Base-by-base conservation (phyloP, 2,113 vertebrate genomes). In the Trachemys scripta region DNA sequence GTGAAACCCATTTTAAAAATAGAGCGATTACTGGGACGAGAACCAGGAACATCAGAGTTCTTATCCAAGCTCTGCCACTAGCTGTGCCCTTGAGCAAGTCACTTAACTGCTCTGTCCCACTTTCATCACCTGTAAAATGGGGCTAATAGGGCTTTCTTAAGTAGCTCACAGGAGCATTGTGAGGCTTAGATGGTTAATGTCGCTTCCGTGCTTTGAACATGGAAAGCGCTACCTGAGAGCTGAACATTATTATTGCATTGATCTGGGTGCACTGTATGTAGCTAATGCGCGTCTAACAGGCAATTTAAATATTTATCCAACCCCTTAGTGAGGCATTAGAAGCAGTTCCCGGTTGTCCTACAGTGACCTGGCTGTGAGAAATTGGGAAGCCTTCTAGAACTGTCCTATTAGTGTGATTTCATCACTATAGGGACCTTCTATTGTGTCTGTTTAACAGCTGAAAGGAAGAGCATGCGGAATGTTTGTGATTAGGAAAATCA, bases 401-500 rank as follows among this genome's bases (percentile, higher is more conserved):
- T 87, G 25, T 75, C 27, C 81, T 84, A 81, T 47, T 78, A 0
- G 0, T 0, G 0, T 56, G 38, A 56, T 82, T 85, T 90, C 2
- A 19, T 24, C 16, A 45, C 49, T 10, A 10, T 78, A 80, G 31
- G 57, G 27, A 88, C 38, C 8, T 17, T 82, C 42, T 1, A 0
- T 2, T 80, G 47, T 72, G 57, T 85, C 38, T 25, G 2, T 91
- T 85, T 82, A 69, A 53, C 79, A 85, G 72, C 10, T 16, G 85
- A 45, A 17, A 62, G 75, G 80, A 88, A 53, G 88, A 80, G 84
- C 27, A 2, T 0, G 1, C 1, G 5, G 35, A 76, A 14, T 6
- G 5, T 84, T 16, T 17, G 1, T 38, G 50, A 35, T 6, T 47
- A 20, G 50, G 49, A 84, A 31, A 50, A 29, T 3, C 0, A 0